These are phyloP conservation scores for Vollenhovia emeryi DNA, from an alignment of 1,140 invertebrate genomes.

Conservation along the genomic window DNA sequence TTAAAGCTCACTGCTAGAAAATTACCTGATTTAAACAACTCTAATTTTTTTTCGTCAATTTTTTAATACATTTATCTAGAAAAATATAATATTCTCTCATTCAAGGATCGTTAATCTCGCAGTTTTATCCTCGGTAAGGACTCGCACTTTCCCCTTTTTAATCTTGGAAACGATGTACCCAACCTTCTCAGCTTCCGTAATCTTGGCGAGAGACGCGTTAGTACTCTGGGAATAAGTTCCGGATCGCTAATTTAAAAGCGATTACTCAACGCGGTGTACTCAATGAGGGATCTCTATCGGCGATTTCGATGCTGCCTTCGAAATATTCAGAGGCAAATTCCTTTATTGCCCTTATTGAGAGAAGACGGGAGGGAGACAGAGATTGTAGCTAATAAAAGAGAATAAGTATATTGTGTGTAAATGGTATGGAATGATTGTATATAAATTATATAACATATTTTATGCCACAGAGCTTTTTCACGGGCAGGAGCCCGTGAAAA, in stretches of 20 bases:
- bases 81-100: background rate
- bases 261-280: background rate
- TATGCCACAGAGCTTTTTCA: background rate
- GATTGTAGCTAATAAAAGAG: background rate
- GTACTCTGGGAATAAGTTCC: slow-evolving; percentile 43
- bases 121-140: background rate
- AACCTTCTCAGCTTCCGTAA: background rate
- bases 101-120: background rate
- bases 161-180: background rate
- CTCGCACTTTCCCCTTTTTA: background rate
- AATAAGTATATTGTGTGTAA: too few species aligned
- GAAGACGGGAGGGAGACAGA: background rate
- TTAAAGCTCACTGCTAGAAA: too few species aligned
- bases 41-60: background rate
- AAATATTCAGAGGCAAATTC: background rate
- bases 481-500: too few species aligned
- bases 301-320: too few species aligned
- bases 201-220: slow-evolving; percentile 20
- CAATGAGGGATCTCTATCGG: slow-evolving; percentile 39
- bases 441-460: background rate
- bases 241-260: slow-evolving; percentile 51
- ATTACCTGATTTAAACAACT: too few species aligned
- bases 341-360: background rate
- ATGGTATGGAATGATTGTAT: background rate
- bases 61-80: too few species aligned